Percentiles rank a stretch among this genome's conserved stretches.
phyloP scores from a whole-genome alignment of 2,797 vertebrate species.

The Smutsia gigantea region DNA sequence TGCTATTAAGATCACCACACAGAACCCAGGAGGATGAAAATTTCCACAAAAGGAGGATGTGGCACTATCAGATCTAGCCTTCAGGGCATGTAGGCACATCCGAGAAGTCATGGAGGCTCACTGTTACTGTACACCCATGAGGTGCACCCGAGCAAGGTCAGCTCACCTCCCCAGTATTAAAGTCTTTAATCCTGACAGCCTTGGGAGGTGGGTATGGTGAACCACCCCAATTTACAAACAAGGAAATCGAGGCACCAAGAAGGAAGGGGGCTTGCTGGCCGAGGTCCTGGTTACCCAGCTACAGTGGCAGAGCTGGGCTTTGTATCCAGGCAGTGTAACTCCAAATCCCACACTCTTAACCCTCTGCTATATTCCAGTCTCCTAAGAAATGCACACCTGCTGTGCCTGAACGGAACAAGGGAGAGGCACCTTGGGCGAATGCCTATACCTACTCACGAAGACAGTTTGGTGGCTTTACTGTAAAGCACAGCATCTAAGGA shows the following conservation, averaged over 20 bases:
- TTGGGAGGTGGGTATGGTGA: not conserved
- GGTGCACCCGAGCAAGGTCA: not conserved
- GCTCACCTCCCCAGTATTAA: not conserved
- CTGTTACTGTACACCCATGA: not conserved
- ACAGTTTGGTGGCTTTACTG: not conserved
- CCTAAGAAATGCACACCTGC: not conserved
- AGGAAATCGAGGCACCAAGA: not conserved
- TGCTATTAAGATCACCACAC: not conserved
- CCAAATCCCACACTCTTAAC: not conserved
- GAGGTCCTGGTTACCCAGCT: not conserved
- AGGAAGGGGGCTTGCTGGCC: not conserved
- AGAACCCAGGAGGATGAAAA: not conserved
- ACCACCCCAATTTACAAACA: not conserved
- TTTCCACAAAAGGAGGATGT: not conserved
- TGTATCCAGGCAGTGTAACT: not conserved
- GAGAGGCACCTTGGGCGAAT: not conserved
- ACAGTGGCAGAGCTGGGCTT: not conserved
- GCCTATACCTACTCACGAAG: not conserved
- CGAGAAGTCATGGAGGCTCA: not conserved
- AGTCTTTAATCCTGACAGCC: not conserved
- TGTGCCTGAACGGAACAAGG: not conserved
- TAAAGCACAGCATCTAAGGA: not conserved
- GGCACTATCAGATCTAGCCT: not conserved
- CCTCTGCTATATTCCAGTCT: not conserved
- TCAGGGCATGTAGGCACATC: not conserved